A percentile compares a stretch with the other conserved stretches of the same genome.
phyloP scores from a whole-genome alignment of 2,888 invertebrate genomes.

The Oligia latruncula region DNA sequence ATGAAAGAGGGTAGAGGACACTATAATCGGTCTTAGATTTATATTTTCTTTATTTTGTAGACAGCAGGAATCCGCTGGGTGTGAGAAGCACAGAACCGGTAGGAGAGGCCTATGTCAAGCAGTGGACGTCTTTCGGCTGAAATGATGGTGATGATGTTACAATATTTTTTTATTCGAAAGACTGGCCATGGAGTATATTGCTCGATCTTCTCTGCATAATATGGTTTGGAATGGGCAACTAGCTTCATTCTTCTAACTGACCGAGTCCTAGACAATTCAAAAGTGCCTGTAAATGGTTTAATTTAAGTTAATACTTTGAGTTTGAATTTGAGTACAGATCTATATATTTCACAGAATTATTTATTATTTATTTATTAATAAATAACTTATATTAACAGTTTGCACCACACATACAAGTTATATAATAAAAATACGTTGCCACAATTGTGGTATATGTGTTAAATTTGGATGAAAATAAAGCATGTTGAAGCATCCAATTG shows the following conservation, averaged over 20 bases:
- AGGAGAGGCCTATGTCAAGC: too few species aligned
- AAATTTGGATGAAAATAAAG: background rate
- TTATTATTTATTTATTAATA: too few species aligned
- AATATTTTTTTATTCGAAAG: background rate
- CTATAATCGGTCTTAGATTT: background rate
- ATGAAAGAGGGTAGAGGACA: conserved; percentile 3
- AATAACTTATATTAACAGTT: too few species aligned
- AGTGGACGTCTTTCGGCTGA: too few species aligned
- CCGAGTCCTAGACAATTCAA: background rate
- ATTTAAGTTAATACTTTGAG: background rate
- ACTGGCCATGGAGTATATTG: background rate
- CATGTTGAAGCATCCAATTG: too few species aligned
- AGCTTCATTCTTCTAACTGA: background rate
- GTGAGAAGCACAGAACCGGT: too few species aligned
- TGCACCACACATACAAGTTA: too few species aligned
- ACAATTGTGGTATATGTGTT: background rate
- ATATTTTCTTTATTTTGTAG: background rate
- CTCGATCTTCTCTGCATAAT: background rate
- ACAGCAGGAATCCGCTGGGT: too few species aligned
- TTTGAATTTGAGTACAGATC: background rate
- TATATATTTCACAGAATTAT: background rate
- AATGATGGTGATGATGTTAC: too few species aligned
- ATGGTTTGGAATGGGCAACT: background rate
- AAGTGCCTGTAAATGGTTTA: background rate
- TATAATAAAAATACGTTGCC: too few species aligned